Conservation (phyloP, 2,797 vertebrate genomes). For the Amblyraja radiata region DNA sequence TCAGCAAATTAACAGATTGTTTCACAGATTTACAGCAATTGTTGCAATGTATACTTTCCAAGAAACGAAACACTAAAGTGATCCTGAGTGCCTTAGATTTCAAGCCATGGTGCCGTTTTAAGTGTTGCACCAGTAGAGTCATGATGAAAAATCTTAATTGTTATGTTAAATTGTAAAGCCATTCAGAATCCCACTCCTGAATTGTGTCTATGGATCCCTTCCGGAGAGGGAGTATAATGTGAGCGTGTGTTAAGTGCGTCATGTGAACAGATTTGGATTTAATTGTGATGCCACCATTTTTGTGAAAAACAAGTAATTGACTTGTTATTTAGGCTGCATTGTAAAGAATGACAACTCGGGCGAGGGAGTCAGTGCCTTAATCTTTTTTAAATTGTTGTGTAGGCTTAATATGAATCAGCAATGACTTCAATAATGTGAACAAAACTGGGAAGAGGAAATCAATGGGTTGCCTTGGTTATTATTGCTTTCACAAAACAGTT, state of each 20-base stretch:
- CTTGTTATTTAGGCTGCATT: not conserved
- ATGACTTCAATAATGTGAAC: constrained; percentile 25
- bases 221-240: not conserved
- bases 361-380: constrained; percentile 21
- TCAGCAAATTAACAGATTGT: not conserved
- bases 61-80: not conserved
- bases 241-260: not conserved
- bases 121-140: not conserved
- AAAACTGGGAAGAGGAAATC: not conserved
- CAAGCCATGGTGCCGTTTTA: not conserved
- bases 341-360: not conserved
- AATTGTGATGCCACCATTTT: not conserved
- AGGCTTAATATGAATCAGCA: constrained; percentile 27
- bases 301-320: no score
- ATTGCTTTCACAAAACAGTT: not conserved
- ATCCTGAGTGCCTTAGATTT: not conserved
- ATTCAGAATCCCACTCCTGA: not conserved
- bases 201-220: not conserved
- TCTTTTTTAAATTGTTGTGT: constrained; percentile 20
- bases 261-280: not conserved
- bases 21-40: not conserved
- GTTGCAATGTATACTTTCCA: not conserved
- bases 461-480: constrained; percentile 19
- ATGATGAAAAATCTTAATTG: not conserved
- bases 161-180: not conserved